Conservation (phyloP, 2,797 vertebrate species). For the Peromyscus nudipes region DNA sequence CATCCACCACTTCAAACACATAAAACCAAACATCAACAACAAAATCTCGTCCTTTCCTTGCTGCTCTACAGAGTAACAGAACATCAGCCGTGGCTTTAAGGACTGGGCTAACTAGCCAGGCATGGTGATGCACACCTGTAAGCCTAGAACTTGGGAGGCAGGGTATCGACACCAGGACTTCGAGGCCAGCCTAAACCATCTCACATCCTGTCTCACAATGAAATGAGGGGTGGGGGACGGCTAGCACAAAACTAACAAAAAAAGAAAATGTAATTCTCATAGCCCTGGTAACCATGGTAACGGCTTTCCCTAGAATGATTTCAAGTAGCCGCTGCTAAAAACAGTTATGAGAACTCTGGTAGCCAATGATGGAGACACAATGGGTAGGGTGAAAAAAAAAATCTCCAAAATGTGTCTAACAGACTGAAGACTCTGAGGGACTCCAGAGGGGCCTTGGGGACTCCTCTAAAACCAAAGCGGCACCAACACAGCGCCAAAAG, state of each 20-base stretch:
- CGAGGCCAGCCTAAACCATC: neutral
- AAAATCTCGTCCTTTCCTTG: constrained; percentile 17
- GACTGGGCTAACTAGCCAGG: constrained; percentile 24
- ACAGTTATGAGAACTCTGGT: neutral
- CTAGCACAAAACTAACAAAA: constrained; percentile 9
- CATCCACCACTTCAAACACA: neutral
- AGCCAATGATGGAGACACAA: neutral
- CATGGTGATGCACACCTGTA: neutral
- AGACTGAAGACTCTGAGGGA: neutral
- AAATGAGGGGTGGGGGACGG: neutral
- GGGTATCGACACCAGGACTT: neutral
- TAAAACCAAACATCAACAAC: neutral
- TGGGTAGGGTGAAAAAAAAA: neutral
- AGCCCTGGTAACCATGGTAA: constrained; percentile 69
- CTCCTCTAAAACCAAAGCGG: neutral
- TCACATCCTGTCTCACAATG: neutral
- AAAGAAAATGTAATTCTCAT: constrained; percentile 56
- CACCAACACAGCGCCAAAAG: neutral
- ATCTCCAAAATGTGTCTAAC: neutral
- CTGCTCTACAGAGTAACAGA: neutral
- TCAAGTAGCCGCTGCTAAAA: constrained; percentile 66
- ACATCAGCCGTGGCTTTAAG: constrained; percentile 30
- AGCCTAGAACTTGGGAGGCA: neutral
- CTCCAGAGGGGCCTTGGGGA: neutral
- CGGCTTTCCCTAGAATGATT: constrained; percentile 49